These are phyloP conservation scores for Coelinius sp. DNA, from an alignment of 2,888 invertebrate genomes.

Conservation along the genomic window DNA sequence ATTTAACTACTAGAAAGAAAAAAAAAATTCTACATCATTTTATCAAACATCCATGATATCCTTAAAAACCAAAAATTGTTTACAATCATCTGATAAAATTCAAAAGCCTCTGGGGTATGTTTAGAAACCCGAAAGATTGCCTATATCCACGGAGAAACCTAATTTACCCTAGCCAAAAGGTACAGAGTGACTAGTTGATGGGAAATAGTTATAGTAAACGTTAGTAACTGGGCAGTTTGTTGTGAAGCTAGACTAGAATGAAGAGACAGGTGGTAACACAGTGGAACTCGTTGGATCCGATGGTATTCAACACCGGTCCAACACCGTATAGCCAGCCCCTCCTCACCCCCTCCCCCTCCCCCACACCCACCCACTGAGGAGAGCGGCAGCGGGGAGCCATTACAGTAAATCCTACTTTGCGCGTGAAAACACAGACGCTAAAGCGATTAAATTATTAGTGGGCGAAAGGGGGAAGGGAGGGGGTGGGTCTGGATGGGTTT, in stretches of 20 bases:
- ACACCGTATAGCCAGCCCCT: not conserved
- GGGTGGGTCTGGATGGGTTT: no score
- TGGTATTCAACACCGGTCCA: not conserved
- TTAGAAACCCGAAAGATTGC: no score
- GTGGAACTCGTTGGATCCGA: conserved; percentile 13
- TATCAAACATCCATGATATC: no score
- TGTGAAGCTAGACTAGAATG: not conserved
- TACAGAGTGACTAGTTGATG: not conserved
- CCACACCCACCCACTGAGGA: no score
- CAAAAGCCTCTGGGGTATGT: no score
- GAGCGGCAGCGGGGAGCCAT: conserved; percentile 51
- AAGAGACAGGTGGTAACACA: conserved; percentile 24
- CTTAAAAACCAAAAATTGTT: no score
- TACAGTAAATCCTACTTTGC: conserved; percentile 58
- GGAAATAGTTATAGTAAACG: conserved; percentile 8
- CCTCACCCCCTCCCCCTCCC: no score
- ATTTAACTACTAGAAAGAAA: no score
- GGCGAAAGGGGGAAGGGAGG: conserved; percentile 38
- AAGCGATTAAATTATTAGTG: conserved; percentile 58
- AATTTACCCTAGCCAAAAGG: not conserved
- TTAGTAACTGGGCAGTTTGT: conserved; percentile 16
- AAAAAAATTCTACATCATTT: no score
- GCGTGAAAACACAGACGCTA: conserved; percentile 58
- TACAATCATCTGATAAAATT: no score
- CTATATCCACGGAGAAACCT: not conserved